phyloP scores from a whole-genome alignment of 2,888 invertebrate genomes.

The Sarcophaga carnaria region DNA sequence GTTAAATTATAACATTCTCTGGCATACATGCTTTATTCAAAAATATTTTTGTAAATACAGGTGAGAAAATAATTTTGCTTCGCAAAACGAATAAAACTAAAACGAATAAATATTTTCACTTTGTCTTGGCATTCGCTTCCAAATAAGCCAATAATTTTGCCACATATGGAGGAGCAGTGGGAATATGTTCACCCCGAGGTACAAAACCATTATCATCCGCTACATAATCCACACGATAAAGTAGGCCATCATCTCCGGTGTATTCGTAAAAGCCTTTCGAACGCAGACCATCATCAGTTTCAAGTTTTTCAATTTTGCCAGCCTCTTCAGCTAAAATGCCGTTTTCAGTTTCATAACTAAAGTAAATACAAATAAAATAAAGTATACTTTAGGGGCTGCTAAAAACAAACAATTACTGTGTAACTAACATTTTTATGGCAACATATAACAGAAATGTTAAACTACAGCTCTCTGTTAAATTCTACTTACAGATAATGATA shows the following conservation, averaged over 20 bases:
- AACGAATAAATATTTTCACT: slow-evolving; percentile 26
- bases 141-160: slow-evolving; percentile 85
- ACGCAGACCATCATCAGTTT: slow-evolving; percentile 83
- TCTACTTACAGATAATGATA: slow-evolving; percentile 84
- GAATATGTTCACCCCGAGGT: slow-evolving; percentile 80
- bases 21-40: no score
- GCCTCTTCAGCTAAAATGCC: slow-evolving; percentile 83
- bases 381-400: slow-evolving; percentile 51
- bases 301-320: slow-evolving; percentile 84
- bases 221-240: slow-evolving; percentile 83
- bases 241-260: slow-evolving; percentile 84
- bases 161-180: slow-evolving; percentile 85
- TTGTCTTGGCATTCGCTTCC: slow-evolving; percentile 79
- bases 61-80: no score
- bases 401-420: background rate
- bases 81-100: no score
- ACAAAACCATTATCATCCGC: slow-evolving; percentile 84
- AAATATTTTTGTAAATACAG: no score
- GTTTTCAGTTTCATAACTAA: slow-evolving; percentile 84
- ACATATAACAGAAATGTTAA: slow-evolving; percentile 9
- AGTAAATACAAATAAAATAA: slow-evolving; percentile 5
- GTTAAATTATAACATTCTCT: no score
- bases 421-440: slow-evolving; percentile 37
- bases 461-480: slow-evolving; percentile 15
- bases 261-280: slow-evolving; percentile 87